Evolutionary conservation across 2,797 vertebrate species (phyloP).

Genomic region (Lepilemur septentrionalis): DNA sequence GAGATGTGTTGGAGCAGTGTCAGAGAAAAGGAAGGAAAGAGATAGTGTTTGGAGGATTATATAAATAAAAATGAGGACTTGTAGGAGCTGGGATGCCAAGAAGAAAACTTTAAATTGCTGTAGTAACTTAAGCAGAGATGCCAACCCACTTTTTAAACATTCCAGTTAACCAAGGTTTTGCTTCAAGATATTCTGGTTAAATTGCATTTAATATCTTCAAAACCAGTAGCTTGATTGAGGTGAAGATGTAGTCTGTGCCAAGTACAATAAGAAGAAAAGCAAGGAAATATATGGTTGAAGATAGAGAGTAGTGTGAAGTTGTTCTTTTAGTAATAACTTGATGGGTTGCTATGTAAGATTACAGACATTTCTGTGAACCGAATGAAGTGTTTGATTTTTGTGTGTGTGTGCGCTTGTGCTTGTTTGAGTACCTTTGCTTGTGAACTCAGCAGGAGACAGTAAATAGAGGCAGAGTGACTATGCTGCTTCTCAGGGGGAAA

Average conservation of each 20-base stretch:
- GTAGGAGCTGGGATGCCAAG: background rate
- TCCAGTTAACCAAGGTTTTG: background rate
- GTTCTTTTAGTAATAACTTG: constrained; percentile 13
- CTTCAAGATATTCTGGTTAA: constrained; percentile 48
- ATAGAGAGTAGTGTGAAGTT: background rate
- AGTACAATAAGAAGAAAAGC: constrained; percentile 42
- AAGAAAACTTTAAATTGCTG: background rate
- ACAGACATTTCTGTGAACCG: background rate
- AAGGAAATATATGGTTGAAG: background rate
- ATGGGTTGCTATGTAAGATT: background rate
- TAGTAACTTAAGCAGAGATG: background rate
- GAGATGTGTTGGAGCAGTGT: background rate
- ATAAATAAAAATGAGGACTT: background rate
- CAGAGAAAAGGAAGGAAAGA: background rate
- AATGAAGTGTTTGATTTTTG: constrained; percentile 2
- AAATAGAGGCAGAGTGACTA: background rate
- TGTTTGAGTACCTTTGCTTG: constrained; percentile 1
- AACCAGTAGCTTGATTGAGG: background rate
- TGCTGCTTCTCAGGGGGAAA: background rate
- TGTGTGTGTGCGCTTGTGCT: background rate
- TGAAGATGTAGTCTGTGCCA: background rate
- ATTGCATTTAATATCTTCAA: constrained; percentile 36
- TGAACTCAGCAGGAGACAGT: constrained; percentile 34
- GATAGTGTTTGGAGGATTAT: background rate
- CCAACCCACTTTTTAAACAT: background rate